These are phyloP conservation scores for Diaperis boleti DNA, from an alignment of 2,888 invertebrate species.

Conservation along the genomic window DNA sequence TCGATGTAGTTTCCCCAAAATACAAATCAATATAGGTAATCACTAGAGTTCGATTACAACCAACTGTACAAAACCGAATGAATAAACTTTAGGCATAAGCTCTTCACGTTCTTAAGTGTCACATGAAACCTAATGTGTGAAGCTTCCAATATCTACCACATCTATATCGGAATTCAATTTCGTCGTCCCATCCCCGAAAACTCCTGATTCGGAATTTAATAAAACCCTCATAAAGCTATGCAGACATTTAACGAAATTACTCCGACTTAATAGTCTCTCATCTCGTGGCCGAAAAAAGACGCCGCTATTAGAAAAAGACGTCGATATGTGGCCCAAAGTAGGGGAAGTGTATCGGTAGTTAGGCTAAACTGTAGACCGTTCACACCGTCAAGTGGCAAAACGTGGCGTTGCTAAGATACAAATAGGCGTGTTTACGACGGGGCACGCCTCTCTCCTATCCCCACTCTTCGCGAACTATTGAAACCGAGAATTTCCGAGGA, in stretches of 20 bases:
- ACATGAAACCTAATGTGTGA: no score
- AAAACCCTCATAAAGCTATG: conserved; percentile 41
- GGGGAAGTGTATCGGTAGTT: conserved; percentile 38
- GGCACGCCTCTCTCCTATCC: conserved; percentile 27
- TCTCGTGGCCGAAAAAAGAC: conserved; percentile 11
- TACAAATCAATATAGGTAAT: no score
- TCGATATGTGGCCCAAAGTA: conserved; percentile 17
- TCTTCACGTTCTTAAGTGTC: no score
- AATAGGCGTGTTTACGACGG: conserved; percentile 45
- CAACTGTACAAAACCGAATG: no score
- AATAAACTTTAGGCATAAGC: no score
- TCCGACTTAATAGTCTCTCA: conserved; percentile 38
- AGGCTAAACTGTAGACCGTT: conserved; percentile 22
- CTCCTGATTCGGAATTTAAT: conserved; percentile 34
- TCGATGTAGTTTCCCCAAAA: no score
- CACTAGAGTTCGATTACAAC: no score
- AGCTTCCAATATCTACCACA: no score
- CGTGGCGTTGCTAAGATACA: conserved; percentile 64
- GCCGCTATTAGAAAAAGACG: conserved; percentile 3
- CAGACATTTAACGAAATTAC: conserved; percentile 43
- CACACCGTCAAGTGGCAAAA: conserved; percentile 54
- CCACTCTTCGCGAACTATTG: conserved; percentile 17
- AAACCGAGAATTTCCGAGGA: conserved; percentile 31
- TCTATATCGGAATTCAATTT: conserved; percentile 18
- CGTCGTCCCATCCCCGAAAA: conserved; percentile 57